Base-by-base conservation (phyloP, 1,140 invertebrate species). In the Heliconius eleuchia region DNA sequence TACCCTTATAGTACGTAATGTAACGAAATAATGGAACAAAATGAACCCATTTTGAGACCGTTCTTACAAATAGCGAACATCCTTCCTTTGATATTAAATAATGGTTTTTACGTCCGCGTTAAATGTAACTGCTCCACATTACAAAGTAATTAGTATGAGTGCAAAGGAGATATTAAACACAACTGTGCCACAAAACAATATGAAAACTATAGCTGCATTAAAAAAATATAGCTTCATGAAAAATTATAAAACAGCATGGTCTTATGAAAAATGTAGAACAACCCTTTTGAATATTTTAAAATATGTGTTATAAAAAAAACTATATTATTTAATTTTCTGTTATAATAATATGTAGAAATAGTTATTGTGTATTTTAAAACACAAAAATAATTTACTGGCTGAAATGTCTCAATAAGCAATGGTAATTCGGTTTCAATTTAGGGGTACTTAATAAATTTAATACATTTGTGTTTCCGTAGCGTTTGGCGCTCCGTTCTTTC, bases 101-200 rank as follows among this genome's bases (percentile, higher is more conserved):
- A 66, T 13, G 60, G 9, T 66, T 66, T 66, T 66, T 16, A 27
- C 27, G 23, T 66, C 60, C 27, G 60, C 60, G 60, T 66, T 66
- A 66, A 66, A 66, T 66, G 60, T 66, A 66, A 66, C 27, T 66
- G 60, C 60, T 66, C 60, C 60, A 66, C 60, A 66, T 66, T 66
- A 66, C 60, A 66, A 66, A 66, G 60, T 66, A 66, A 66, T 66
- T 66, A 66, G 23, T 30, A 66, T 5, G 60, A 66, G 60, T 30
- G 60, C 30, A 66, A 66, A 66, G 27, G 60, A 66, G 60, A 66
- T 66, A 30, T 66, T 66, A 66, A 66, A 66, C 60, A 30, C 27
- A 66, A 30, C 9, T 66, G 23, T 66, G 60, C 60, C 60, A 66
- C 60, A 66, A 66, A 66, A 66, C 27, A 66, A 66, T 66, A 18